These are phyloP conservation scores for Elaphurus davidianus DNA, from an alignment of 2,113 vertebrate genomes.

Conservation along the genomic window DNA sequence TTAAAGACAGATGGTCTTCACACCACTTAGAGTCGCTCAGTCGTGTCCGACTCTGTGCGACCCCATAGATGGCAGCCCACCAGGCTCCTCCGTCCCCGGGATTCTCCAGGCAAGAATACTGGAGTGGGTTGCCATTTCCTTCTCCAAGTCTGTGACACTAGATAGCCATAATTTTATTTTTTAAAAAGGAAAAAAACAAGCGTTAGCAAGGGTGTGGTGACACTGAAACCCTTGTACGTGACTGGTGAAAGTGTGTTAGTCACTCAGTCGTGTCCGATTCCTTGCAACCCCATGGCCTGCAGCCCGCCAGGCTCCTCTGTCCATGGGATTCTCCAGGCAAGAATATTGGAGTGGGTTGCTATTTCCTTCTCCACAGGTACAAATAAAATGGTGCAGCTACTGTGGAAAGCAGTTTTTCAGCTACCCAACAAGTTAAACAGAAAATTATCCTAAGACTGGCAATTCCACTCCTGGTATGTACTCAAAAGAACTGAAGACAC, in stretches of 20 bases:
- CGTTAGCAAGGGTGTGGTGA: not conserved
- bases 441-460: not conserved
- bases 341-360: not conserved
- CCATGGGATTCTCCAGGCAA: not conserved
- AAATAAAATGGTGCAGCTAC: not conserved
- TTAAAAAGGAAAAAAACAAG: not conserved
- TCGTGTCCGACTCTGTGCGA: not conserved
- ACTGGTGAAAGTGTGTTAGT: not conserved
- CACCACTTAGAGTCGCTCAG: not conserved
- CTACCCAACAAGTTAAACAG: not conserved
- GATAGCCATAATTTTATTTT: not conserved
- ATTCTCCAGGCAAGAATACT: not conserved
- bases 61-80: not conserved
- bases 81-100: not conserved
- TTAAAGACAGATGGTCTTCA: not conserved
- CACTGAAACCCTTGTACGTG: fast-evolving
- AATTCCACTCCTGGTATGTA: not conserved
- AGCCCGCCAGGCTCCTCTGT: not conserved
- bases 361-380: not conserved
- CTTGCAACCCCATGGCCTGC: fast-evolving
- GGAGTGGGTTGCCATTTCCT: not conserved
- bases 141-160: not conserved
- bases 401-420: not conserved
- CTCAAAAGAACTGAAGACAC: not conserved
- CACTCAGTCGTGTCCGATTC: not conserved